Base-by-base conservation (phyloP, 2,113 vertebrate genomes). In the Myotis lucifugus region DNA sequence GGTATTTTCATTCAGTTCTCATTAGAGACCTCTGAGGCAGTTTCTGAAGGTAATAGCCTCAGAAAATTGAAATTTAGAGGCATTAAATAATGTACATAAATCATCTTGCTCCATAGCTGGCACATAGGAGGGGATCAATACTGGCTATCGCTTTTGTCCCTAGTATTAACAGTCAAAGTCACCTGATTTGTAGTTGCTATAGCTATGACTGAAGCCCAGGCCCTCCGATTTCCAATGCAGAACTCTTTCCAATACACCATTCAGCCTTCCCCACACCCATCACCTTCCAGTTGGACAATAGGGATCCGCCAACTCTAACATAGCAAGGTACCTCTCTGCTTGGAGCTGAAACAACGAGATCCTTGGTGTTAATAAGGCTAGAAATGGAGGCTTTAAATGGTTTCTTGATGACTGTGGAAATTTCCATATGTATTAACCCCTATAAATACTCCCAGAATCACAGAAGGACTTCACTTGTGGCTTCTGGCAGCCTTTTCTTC, bases 31-130 rank as follows among this genome's bases (percentile, higher is more conserved):
- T 56, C 4, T 14, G 50, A 94, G 52, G 17, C 84, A 34, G 14
- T 85, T 93, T 74, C 40, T 74, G 78, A 85, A 84, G 19, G 46
- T 66, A 64, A 50, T 54, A 56, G 25, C 81, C 23, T 73, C 61
- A 85, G 67, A 85, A 77, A 82, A 85, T 8, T 95, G 21, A 84
- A 83, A 8, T 23, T 85, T 56, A 70, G n/a, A 90, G 46, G 82
- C 61, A 61, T 34, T 12, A 91, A 61, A 77, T 66, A 56, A 85
- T 40, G 5, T 81, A 40, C 0, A 18, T 69, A 67, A 46, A 69
- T 87, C 73, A 32, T 84, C 50, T 84, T 70, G 8, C 8, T 74
- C 8, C 40, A 61, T 1, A 6, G 32, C 64, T 85, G 34, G 3
- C 37, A 50, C 29, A 40, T 0, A 78, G 8, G 25, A 76, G 46